phyloP scores from a whole-genome alignment of 2,113 vertebrate genomes.

The Salvelinus fontinalis region DNA sequence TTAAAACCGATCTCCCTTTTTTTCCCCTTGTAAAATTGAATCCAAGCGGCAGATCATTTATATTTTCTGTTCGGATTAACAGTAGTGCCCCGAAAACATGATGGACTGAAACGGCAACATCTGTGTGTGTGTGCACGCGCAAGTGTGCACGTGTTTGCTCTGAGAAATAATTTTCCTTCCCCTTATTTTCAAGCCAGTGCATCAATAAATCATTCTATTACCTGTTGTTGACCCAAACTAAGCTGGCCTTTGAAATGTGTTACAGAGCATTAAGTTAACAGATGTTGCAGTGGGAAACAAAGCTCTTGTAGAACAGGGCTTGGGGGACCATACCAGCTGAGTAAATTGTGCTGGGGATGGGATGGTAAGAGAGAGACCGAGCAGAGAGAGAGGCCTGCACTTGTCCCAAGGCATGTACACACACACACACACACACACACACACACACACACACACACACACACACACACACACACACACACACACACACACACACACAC shows the following conservation, averaged over 20 bases:
- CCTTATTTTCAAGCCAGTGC: conserved; percentile 43
- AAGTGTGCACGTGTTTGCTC: neutral
- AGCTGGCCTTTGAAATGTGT: conserved; percentile 76
- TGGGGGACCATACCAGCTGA: conserved; percentile 67
- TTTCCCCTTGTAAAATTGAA: conserved; percentile 8
- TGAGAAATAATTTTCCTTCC: neutral
- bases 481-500: too few relatives aligned
- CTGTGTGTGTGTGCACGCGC: neutral
- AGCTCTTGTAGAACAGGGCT: conserved; percentile 69
- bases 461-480: too few relatives aligned
- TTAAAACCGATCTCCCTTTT: neutral
- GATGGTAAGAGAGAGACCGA: conserved; percentile 44
- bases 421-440: too few relatives aligned
- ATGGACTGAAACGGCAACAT: conserved; percentile 21
- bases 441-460: neutral
- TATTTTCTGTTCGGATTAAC: conserved; percentile 30
- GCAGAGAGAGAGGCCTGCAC: conserved; percentile 52
- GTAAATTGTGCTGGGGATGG: conserved; percentile 24
- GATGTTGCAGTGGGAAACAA: conserved; percentile 78
- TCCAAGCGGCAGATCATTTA: conserved; percentile 8
- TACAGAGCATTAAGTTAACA: conserved; percentile 80
- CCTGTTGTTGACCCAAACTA: conserved; percentile 72
- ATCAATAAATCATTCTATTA: conserved; percentile 75
- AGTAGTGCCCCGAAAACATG: neutral
- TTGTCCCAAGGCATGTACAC: conserved; percentile 70